A percentile compares a stretch with the other conserved stretches of the same genome.
These are phyloP conservation scores for Rhaphigaster nebulosa DNA, from an alignment of 2,888 invertebrate genomes.

Conservation along the genomic window DNA sequence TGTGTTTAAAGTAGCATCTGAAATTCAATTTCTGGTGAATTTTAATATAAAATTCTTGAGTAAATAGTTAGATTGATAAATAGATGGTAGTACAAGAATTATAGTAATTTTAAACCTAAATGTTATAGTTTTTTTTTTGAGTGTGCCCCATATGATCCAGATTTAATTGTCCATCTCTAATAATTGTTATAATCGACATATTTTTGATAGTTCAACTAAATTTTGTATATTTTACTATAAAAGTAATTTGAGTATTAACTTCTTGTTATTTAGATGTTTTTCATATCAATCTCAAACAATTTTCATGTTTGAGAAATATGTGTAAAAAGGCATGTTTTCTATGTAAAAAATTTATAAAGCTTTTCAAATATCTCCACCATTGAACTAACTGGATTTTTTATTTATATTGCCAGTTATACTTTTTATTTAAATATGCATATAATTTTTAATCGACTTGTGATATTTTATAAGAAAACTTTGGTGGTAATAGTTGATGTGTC, in stretches of 20 bases:
- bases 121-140: neutral
- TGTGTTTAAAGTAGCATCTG: neutral
- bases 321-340: neutral
- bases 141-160: neutral
- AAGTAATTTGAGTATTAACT: neutral
- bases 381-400: neutral
- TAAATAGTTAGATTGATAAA: neutral
- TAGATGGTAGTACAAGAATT: neutral
- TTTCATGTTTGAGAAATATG: neutral
- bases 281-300: neutral
- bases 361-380: neutral
- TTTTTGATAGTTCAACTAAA: slow-evolving; percentile 43
- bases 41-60: neutral
- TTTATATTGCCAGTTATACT: neutral
- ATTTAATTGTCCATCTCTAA: neutral
- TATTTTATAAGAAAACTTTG: neutral
- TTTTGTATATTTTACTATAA: slow-evolving; percentile 31
- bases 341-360: neutral
- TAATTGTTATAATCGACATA: slow-evolving; percentile 35
- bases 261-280: neutral
- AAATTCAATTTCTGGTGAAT: neutral
- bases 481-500: neutral
- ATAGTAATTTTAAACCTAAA: neutral
- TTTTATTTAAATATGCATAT: neutral
- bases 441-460: slow-evolving; percentile 12